Evolutionary conservation across 1,140 invertebrate genomes (phyloP), one percentile per base, ranked within the genome.

Genomic region (Eueides isabella): DNA sequence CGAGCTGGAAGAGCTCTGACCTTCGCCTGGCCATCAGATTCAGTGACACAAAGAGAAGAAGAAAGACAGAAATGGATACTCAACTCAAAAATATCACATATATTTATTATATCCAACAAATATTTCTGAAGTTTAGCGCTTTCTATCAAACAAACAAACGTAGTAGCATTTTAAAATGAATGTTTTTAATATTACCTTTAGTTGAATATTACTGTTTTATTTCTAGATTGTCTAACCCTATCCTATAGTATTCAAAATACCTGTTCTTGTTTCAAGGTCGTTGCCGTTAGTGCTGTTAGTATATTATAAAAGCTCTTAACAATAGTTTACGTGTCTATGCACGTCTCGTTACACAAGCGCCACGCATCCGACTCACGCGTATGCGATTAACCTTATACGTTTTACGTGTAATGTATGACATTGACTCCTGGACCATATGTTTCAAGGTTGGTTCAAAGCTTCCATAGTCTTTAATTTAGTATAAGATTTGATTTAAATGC

Each of bases 271-370:
- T 30, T 70, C 16, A 63, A 70, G 68, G 68, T 29, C 68, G 33
- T 28, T n/a, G n/a, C n/a, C 23, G 5, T 41, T 30, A 30, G 33
- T 38, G 16, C 35, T 14, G n/a, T n/a, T n/a, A n/a, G n/a, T 44
- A 62, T 38, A 61, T 6, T 19, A 14, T 19, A 61, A 41, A 55
- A 62, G 67, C 30, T 69, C 61, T 55, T 61, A 62, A 70, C 16
- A 16, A 31, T 61, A 38, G 61, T 70, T 70, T 12, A 26, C 61
- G 61, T 63, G 61, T 29, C 26, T 23, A 30, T 23, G n/a, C 68
- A 70, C 68, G 68, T 63, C 61, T 63, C 61, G 68, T 70, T 70
- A 41, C 68, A 70, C 68, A 70, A 70, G 68, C 35, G 61, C 62
- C 19, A 29, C 29, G 61, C 68, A 62, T 70, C 68, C 33, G 68